These are phyloP conservation scores for Pegoplata infirma DNA, from an alignment of 2,888 invertebrate species.

Conservation along the genomic window DNA sequence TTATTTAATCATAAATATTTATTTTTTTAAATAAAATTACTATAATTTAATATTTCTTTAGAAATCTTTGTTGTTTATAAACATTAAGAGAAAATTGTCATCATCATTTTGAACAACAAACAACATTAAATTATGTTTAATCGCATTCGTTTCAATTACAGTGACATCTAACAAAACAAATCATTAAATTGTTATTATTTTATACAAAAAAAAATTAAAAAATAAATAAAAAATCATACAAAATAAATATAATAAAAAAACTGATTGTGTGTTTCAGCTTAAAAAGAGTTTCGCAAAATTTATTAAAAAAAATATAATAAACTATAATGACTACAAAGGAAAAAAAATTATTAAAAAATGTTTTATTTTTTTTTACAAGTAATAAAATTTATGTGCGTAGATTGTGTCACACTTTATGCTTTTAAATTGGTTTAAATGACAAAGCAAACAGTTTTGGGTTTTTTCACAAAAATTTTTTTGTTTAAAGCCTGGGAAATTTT, in stretches of 20 bases:
- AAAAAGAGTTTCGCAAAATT: slow-evolving; percentile 50
- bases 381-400: slow-evolving; percentile 3
- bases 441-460: background rate
- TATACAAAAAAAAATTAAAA: slow-evolving; percentile 38
- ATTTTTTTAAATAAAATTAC: background rate
- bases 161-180: slow-evolving; percentile 58
- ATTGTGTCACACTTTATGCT: slow-evolving; percentile 65
- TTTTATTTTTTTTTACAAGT: background rate
- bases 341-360: slow-evolving; percentile 35
- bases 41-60: slow-evolving; percentile 6
- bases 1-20: background rate
- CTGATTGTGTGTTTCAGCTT: slow-evolving; percentile 22
- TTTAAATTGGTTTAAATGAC: slow-evolving; percentile 65
- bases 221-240: background rate
- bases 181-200: slow-evolving; percentile 59
- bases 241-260: slow-evolving; percentile 47
- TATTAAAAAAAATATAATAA: slow-evolving; percentile 20
- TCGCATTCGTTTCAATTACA: slow-evolving; percentile 74
- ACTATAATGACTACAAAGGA: background rate
- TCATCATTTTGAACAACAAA: slow-evolving; percentile 18
- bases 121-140: slow-evolving; percentile 70
- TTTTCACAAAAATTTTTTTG: background rate
- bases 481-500: slow-evolving; percentile 44
- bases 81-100: slow-evolving; percentile 60
- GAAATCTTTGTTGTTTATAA: slow-evolving; percentile 55